Evolutionary conservation across 2,888 invertebrate species (phyloP).

Genomic region (Chloroclysta siterata): DNA sequence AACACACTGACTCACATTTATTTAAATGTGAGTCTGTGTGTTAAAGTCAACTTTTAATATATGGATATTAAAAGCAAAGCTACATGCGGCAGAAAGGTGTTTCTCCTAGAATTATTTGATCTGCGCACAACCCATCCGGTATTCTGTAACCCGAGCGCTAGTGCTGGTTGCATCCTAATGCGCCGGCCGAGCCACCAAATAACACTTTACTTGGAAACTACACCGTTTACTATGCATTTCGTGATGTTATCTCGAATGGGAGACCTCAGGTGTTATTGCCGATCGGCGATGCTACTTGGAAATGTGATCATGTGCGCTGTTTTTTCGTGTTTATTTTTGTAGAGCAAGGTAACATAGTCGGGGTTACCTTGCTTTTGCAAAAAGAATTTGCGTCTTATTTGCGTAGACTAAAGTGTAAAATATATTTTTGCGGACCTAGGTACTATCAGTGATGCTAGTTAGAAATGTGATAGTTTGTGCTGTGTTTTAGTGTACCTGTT

Average conservation of each 20-base stretch:
- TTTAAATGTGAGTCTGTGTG: too few species aligned
- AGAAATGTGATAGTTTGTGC: too few species aligned
- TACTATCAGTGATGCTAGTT: too few species aligned
- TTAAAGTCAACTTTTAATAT: too few species aligned
- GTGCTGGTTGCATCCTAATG: conserved; percentile 61
- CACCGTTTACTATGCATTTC: conserved; percentile 63
- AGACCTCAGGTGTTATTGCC: conserved; percentile 26
- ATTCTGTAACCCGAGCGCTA: conserved; percentile 49
- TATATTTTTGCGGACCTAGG: too few species aligned
- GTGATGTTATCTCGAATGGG: conserved; percentile 57
- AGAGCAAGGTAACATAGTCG: background rate
- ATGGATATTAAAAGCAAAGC: too few species aligned
- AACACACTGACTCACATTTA: too few species aligned
- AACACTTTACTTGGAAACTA: conserved; percentile 60
- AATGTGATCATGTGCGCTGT: conserved; percentile 1
- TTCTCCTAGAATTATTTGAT: background rate
- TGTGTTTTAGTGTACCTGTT: too few species aligned
- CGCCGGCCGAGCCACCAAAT: conserved; percentile 45
- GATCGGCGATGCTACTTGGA: conserved; percentile 7
- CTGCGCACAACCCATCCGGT: conserved; percentile 47
- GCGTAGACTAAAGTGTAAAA: too few species aligned
- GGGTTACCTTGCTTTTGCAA: background rate
- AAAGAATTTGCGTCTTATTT: background rate
- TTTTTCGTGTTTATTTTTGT: conserved; percentile 13
- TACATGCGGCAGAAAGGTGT: background rate